Conservation (phyloP, 2,888 invertebrate genomes). For the Scrobipalpa atriplicella region DNA sequence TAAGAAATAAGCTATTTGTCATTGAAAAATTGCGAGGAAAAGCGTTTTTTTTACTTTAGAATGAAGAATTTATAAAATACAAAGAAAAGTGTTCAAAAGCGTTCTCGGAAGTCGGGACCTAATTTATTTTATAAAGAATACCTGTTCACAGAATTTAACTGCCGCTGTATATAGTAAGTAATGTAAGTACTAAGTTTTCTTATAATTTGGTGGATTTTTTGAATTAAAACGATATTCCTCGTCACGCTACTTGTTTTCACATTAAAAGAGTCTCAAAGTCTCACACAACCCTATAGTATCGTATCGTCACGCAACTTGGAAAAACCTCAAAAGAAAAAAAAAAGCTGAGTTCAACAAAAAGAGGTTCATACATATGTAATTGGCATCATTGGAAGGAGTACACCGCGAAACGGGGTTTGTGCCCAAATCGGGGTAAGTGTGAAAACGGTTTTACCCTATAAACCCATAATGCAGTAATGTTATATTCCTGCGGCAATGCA, state of each 20-base stretch:
- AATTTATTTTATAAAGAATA: background rate
- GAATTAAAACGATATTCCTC: too few relatives aligned
- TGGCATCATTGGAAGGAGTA: background rate
- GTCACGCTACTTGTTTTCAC: too few relatives aligned
- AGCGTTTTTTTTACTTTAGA: background rate
- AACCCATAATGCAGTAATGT: too few relatives aligned
- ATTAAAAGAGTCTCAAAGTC: too few relatives aligned
- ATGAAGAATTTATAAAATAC: background rate
- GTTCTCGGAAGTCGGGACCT: background rate
- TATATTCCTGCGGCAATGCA: background rate
- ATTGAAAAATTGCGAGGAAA: background rate
- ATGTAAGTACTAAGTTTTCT: too few relatives aligned
- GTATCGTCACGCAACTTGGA: background rate
- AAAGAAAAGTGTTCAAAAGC: background rate
- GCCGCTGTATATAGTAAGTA: too few relatives aligned
- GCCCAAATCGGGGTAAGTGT: background rate
- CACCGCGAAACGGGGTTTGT: too few relatives aligned
- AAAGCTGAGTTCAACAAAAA: background rate
- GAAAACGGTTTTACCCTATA: background rate
- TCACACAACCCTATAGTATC: too few relatives aligned
- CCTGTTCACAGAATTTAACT: too few relatives aligned
- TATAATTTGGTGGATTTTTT: too few relatives aligned
- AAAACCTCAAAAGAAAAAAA: background rate
- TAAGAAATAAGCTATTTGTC: background rate
- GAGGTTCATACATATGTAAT: constrained; percentile 9